These are phyloP conservation scores for Bugulina stolonifera DNA, from an alignment of 2,888 invertebrate species.

Conservation along the genomic window DNA sequence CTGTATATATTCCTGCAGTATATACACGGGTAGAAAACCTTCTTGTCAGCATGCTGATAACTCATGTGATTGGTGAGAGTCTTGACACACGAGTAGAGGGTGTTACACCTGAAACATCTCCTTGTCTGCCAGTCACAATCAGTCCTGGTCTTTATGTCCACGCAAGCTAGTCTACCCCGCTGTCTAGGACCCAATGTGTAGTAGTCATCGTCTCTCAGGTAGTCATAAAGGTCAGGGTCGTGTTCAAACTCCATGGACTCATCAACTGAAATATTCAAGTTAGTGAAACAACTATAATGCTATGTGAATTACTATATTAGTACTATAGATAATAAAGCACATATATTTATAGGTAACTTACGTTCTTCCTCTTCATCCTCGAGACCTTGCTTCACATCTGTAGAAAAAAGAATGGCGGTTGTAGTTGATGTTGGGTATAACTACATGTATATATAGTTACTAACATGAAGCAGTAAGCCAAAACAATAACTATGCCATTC, in stretches of 20 bases:
- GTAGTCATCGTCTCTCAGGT: conserved; percentile 23
- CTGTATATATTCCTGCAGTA: conserved; percentile 71
- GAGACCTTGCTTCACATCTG: too few relatives aligned
- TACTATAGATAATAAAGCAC: too few relatives aligned
- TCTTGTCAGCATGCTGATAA: conserved; percentile 66
- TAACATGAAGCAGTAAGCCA: too few relatives aligned
- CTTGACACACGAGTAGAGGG: conserved; percentile 68
- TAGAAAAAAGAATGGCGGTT: too few relatives aligned
- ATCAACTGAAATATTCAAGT: too few relatives aligned
- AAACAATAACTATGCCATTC: too few relatives aligned
- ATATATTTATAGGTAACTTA: too few relatives aligned
- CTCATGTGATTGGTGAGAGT: conserved; percentile 70
- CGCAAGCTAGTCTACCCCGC: neutral
- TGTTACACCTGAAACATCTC: conserved; percentile 55
- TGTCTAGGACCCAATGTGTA: neutral
- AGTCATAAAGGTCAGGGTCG: conserved; percentile 21
- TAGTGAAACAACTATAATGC: too few relatives aligned
- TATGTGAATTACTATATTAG: too few relatives aligned
- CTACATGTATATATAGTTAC: too few relatives aligned
- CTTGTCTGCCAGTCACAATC: conserved; percentile 39
- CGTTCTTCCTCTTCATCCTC: too few relatives aligned
- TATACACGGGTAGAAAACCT: conserved; percentile 70
- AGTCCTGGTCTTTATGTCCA: neutral
- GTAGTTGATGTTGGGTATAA: too few relatives aligned
- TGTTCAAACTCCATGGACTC: neutral